Evolutionary conservation across 35 echinoderm and acorn worm genomes (phyloP), one percentile per base, ranked within the genome.

Genomic region (Amphiura filiformis): DNA sequence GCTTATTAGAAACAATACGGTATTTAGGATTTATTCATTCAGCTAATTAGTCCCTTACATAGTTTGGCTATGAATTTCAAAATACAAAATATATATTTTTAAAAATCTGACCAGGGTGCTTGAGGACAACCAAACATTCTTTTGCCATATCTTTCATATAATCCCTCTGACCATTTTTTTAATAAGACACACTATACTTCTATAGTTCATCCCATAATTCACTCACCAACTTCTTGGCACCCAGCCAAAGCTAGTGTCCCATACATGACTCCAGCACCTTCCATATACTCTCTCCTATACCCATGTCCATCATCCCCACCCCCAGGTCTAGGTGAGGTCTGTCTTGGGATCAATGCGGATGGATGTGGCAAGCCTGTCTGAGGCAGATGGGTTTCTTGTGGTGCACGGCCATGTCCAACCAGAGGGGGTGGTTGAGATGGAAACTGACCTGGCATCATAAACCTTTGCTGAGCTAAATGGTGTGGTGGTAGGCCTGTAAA

Each of bases 161-260:
- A n/a, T n/a, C n/a, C n/a, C n/a, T n/a, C n/a, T n/a, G n/a, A n/a
- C n/a, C n/a, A n/a, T n/a, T n/a, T n/a, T n/a, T n/a, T n/a, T n/a
- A n/a, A n/a, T n/a, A n/a, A n/a, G n/a, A n/a, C n/a, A n/a, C n/a
- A n/a, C n/a, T n/a, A n/a, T n/a, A n/a, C n/a, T n/a, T n/a, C n/a
- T n/a, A n/a, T n/a, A n/a, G n/a, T n/a, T n/a, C n/a, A n/a, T n/a
- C n/a, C n/a, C n/a, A n/a, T n/a, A n/a, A n/a, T n/a, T n/a, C n/a
- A n/a, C 86, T 57, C 82, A 93, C 91, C 91, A 32, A 93, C 91
- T 93, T 93, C 91, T 84, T 93, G 91, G 40, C 91, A 18, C 61
- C 41, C 41, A 47, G 5, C 86, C 91, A 23, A 26, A 35, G 91
- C 82, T 11, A 93, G 70, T 12, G 86, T 87, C 14, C 82, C 82